Conservation (phyloP, 2,888 invertebrate species). For the Cheiracanthium punctorium region DNA sequence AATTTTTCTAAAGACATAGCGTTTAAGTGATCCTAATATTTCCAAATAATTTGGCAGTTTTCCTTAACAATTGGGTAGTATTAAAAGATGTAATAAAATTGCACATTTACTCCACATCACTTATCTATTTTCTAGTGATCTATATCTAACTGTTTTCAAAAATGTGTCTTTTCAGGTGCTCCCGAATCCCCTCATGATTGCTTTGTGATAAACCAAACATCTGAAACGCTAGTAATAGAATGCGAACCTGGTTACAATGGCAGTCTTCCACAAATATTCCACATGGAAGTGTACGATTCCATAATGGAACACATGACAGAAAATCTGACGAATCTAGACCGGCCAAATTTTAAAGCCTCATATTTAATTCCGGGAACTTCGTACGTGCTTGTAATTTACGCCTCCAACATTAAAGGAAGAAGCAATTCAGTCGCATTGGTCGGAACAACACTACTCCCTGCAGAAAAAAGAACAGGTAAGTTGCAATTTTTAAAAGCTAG, state of each 20-base stretch:
- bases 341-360: conserved; percentile 59
- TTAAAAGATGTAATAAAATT: too few relatives aligned
- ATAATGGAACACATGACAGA: conserved; percentile 45
- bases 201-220: conserved; percentile 37
- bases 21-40: too few relatives aligned
- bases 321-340: conserved; percentile 56
- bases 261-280: conserved; percentile 41
- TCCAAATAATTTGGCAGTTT: too few relatives aligned
- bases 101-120: too few relatives aligned
- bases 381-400: conserved; percentile 70
- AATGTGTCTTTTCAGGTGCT: conserved; percentile 32
- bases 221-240: neutral
- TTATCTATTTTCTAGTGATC: too few relatives aligned
- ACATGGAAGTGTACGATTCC: conserved; percentile 53
- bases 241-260: conserved; percentile 52
- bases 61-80: too few relatives aligned
- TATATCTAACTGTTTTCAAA: too few relatives aligned
- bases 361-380: conserved; percentile 64
- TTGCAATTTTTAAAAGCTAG: neutral
- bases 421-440: conserved; percentile 68
- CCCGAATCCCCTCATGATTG: conserved; percentile 52
- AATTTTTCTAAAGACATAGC: too few relatives aligned
- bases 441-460: conserved; percentile 50
- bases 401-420: conserved; percentile 71
- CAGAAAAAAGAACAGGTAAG: conserved; percentile 54